Evolutionary conservation across 2,113 vertebrate genomes (phyloP), one percentile per base, ranked within the genome.

Genomic region (Sinocyclocheilus anophthalmus): DNA sequence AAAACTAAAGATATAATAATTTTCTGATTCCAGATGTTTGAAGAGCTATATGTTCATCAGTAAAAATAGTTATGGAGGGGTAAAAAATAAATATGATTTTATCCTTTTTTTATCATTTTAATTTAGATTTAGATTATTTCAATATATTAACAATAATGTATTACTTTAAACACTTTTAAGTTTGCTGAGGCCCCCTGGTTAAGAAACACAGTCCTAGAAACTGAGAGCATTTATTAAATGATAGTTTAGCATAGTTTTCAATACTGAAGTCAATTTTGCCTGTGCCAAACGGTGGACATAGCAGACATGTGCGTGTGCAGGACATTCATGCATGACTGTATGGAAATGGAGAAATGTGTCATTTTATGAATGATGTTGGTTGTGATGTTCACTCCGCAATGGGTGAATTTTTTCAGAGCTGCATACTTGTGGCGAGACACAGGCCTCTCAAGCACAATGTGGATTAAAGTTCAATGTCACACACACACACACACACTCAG

Each of bases 391-490:
- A 80, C 37, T 11, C 45, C 89, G 86, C 88, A 86, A 91, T 90
- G 88, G 88, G 90, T 91, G 91, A 92, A 92, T 93, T 91, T 94
- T 92, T 93, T 93, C 90, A 89, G 90, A 93, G 91, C 90, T 89
- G 87, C 93, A 94, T 95, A 94, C 91, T 94, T 95, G 93, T 88
- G 94, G 94, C 90, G 85, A 87, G 87, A 92, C 91, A 91, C 92
- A 94, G 92, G 93, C 93, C 93, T 89, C 94, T 93, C 91, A 91
- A 93, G 89, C 88, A 90, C 90, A 89, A 89, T 92, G 88, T 89
- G 87, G 85, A 61, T 84, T 86, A 86, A 81, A 78, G 76, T 76
- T 14, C 76, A 83, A 53, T 33, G 45, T 63, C 26, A 76, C 48
- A 83, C 63, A 72, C 18, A 50, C 72, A 69, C 33, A 45, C 50